Base-by-base conservation (phyloP, 2,888 invertebrate genomes). In the Thalpophila matura region DNA sequence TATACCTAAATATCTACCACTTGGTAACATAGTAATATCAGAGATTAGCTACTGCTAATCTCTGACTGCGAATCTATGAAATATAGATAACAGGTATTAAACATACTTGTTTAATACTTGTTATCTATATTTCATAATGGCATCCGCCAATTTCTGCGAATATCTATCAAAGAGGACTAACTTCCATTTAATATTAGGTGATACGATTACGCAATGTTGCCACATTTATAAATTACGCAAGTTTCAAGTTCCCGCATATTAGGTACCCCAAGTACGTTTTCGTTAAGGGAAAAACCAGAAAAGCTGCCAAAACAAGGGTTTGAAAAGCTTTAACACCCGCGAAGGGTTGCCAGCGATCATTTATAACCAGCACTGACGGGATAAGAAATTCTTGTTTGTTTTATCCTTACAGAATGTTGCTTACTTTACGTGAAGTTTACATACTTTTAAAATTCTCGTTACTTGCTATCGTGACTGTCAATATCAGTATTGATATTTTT, bases 331-430 rank as follows among this genome's bases (percentile, higher is more conserved):
- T 83, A 83, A 56, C 83, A 80, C 77, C 79, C 66, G 81, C 62
- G 70, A 79, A 88, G 89, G 90, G 88, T 86, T 86, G 80, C 78
- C 67, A 67, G 47, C 71, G 78, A 91, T 91, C 90, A 91, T 91
- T 91, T 91, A 91, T 92, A 84, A 89, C 88, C 75, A 77, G 71
- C 78, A 88, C 84, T 89, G 90, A 91, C 88, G 86, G 88, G 86
- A 85, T 86, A 88, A 89, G 89, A 81, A 86, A 71, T 87, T 84
- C 86, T 81, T 84, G 84, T 83, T 83, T 84, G 85, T 86, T 86
- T 85, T 84, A 85, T 86, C 85, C 85, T 82, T 82, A 80, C 84
- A 80, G 77, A 77, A 80, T 83, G 77, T 84, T 82, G 78, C 72
- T 68, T 73, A 70, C 72, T 69, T 69, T 72, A 72, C 58, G 60